Base-by-base conservation (phyloP, 2,113 vertebrate species). In the Spermophilus dauricus region DNA sequence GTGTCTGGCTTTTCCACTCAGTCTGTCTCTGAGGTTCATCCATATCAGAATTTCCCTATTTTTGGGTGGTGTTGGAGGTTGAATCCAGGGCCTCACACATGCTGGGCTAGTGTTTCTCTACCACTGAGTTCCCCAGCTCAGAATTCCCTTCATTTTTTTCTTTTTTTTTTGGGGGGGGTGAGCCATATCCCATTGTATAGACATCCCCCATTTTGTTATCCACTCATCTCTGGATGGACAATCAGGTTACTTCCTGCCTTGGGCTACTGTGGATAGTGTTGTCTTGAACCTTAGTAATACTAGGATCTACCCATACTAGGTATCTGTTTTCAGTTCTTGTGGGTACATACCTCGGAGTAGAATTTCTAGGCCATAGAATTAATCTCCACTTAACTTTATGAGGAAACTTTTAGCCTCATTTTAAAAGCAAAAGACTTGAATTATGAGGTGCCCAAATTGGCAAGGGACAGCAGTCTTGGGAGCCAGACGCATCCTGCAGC, bases 151-250 rank as follows among this genome's bases (percentile, higher is more conserved):
- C 42, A 37, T 51, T 51, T 51, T 51, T 51, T 51, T 51, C 12
- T 51, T 51, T 82, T 72, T 84, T 32, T 8, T 22, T 0, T 8
- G 51, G 34, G 6, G 56, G 51, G 2, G 51, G 51, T 9, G 45
- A 30, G 22, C 16, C 51, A 22, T 76, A 22, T 22, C 39, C 16
- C 78, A n/a, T 20, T 22, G 61, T 51, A 22, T 7, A 13, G 20
- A 6, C 2, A 12, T 11, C n/a, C 32, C 20, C 37, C 17, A 28
- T 9, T 56, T 24, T 69, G 37, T 32, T 56, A 28, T 12, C 32
- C 7, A 30, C 12, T n/a, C 22, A 1, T 22, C 8, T 8, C 0
- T 28, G 0, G 9, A 8, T 0, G 37, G 51, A 6, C 5, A 5
- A 45, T 39, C 6, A 51, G 14, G 67, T 24, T 45, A 39, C 7